Evolutionary conservation across 2,888 invertebrate genomes (phyloP).

Genomic region (Eumacrocentrus americanus): DNA sequence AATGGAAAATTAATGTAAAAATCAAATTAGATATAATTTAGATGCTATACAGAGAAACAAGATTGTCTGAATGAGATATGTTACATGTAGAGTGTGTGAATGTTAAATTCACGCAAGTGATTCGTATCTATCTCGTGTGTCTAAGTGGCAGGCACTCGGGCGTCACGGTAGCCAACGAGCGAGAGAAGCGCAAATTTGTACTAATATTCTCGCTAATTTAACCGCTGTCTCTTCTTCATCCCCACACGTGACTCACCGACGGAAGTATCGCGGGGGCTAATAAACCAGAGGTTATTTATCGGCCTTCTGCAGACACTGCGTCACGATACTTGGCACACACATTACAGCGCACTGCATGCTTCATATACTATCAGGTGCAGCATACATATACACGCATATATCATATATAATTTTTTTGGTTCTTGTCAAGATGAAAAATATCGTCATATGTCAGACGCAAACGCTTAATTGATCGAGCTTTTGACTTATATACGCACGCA

Average conservation of each 20-base stretch:
- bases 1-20: background rate
- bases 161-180: conserved; percentile 11
- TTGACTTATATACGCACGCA: conserved; percentile 8
- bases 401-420: too few species aligned
- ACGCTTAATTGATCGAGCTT: conserved; percentile 21
- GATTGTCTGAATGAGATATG: background rate
- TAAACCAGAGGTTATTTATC: conserved; percentile 62
- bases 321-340: conserved; percentile 37
- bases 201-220: conserved; percentile 60
- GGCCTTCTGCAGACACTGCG: conserved; percentile 39
- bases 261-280: conserved; percentile 43
- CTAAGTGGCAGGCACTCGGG: conserved; percentile 1
- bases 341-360: conserved; percentile 24
- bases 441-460: conserved; percentile 15
- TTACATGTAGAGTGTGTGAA: too few species aligned
- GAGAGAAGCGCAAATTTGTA: conserved; percentile 46
- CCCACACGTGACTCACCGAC: conserved; percentile 41
- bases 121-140: conserved; percentile 6
- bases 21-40: background rate
- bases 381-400: too few species aligned
- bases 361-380: conserved; percentile 24
- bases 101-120: conserved; percentile 8
- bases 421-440: conserved; percentile 21
- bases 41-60: too few species aligned
- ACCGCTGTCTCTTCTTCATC: conserved; percentile 39